phyloP scores from a whole-genome alignment of 1,140 invertebrate genomes.

The Mylabris phalerata region DNA sequence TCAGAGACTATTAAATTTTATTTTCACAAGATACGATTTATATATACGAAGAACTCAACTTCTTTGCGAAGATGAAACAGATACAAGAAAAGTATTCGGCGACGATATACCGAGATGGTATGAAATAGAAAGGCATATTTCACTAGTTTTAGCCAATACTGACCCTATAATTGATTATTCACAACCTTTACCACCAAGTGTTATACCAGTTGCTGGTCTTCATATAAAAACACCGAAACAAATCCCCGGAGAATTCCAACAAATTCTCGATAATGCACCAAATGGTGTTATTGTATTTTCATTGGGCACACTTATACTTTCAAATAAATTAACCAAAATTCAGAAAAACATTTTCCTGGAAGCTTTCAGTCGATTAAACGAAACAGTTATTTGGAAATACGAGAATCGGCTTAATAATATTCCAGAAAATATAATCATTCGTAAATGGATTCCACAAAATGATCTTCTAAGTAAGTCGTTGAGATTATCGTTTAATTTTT shows the following conservation, averaged over 20 bases:
- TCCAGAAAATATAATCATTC: slow-evolving; percentile 52
- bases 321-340: slow-evolving; percentile 31
- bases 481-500: too few species aligned
- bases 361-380: slow-evolving; percentile 39
- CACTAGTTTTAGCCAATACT: neutral
- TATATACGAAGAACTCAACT: neutral
- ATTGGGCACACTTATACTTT: slow-evolving; percentile 40
- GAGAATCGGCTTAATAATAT: slow-evolving; percentile 38
- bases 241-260: slow-evolving; percentile 27
- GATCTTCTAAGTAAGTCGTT: slow-evolving; percentile 39
- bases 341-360: slow-evolving; percentile 37
- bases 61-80: neutral
- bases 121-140: neutral
- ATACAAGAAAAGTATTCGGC: slow-evolving; percentile 1
- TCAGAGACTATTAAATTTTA: slow-evolving; percentile 5
- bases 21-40: neutral
- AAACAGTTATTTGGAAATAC: slow-evolving; percentile 43
- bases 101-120: slow-evolving; percentile 4
- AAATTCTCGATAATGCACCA: slow-evolving; percentile 43
- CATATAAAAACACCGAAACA: slow-evolving; percentile 40
- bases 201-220: slow-evolving; percentile 53
- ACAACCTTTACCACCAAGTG: slow-evolving; percentile 39
- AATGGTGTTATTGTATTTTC: too few species aligned
- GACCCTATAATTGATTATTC: slow-evolving; percentile 40
- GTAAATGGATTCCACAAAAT: slow-evolving; percentile 41